These are phyloP conservation scores for Cyclophora albipunctata DNA, from an alignment of 2,888 invertebrate genomes.

Conservation along the genomic window DNA sequence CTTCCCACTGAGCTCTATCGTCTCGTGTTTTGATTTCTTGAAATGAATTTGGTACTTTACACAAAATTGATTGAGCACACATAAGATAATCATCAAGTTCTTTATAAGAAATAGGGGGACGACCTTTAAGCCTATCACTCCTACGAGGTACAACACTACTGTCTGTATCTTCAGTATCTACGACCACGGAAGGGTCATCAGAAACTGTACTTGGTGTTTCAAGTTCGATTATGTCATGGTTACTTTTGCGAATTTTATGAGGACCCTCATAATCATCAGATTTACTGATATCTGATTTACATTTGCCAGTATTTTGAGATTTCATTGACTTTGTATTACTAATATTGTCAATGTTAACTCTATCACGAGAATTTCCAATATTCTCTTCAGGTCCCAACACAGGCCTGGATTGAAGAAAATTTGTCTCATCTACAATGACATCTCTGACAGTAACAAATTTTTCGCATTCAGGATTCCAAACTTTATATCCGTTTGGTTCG, in stretches of 20 bases:
- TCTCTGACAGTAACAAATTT: conserved; percentile 31
- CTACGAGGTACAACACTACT: conserved; percentile 2
- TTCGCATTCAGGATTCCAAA: conserved; percentile 24
- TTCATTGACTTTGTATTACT: conserved; percentile 2
- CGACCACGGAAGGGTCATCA: no score
- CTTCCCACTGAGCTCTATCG: conserved; percentile 15
- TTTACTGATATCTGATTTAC: conserved; percentile 11
- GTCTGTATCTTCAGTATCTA: background rate
- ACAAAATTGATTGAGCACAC: background rate
- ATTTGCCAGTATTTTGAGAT: conserved; percentile 4
- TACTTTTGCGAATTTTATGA: conserved; percentile 8
- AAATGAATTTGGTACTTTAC: background rate
- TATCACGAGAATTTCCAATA: conserved; percentile 7
- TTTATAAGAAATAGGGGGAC: background rate
- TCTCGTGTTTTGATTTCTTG: conserved; percentile 1
- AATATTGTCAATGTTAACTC: conserved; percentile 9
- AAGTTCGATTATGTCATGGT: conserved; percentile 1
- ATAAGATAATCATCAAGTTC: background rate
- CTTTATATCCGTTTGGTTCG: conserved; percentile 36
- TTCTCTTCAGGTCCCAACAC: conserved; percentile 1
- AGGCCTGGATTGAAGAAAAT: conserved; percentile 25
- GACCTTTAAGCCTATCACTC: conserved; percentile 13
- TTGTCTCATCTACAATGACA: conserved; percentile 33
- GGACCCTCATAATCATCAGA: conserved; percentile 5
- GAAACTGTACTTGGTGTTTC: background rate